Evolutionary conservation across 1,140 invertebrate species (phyloP).

Genomic region (Panagrolaimus sp.): DNA sequence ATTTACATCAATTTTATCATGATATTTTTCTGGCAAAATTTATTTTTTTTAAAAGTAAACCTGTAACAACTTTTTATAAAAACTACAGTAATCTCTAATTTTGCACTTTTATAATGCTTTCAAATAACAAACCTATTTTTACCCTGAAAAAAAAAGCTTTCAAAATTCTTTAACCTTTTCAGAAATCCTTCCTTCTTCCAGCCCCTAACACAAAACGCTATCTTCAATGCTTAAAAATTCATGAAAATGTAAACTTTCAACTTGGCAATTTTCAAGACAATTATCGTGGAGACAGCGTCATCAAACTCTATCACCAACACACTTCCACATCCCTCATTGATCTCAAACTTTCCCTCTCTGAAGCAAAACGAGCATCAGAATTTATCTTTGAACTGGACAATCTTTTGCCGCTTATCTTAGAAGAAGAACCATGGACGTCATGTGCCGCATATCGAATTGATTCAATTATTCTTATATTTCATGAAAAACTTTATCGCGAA

Average conservation of each 20-base stretch:
- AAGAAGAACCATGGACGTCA: neutral
- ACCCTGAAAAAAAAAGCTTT: too few relatives aligned
- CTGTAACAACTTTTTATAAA: too few relatives aligned
- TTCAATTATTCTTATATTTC: neutral
- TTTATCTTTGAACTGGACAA: neutral
- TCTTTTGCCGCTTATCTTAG: neutral
- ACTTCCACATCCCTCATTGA: neutral
- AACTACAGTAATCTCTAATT: too few relatives aligned
- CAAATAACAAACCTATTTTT: too few relatives aligned
- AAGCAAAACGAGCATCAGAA: neutral
- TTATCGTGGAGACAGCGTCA: neutral
- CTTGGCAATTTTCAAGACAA: neutral
- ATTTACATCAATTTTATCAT: too few relatives aligned
- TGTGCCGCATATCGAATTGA: neutral
- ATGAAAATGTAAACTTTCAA: neutral
- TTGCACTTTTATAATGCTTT: too few relatives aligned
- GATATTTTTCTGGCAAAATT: too few relatives aligned
- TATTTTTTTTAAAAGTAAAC: too few relatives aligned
- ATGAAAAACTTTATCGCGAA: neutral
- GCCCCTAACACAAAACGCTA: neutral
- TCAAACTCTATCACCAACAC: neutral
- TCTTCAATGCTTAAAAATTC: neutral
- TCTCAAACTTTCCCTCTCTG: neutral
- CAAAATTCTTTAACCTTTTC: too few relatives aligned
- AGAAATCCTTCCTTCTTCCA: neutral